A percentile compares a stretch with the other conserved stretches of the same genome.
phyloP scores from a whole-genome alignment of 2,888 invertebrate genomes.

The Agrilus cyanescens region DNA sequence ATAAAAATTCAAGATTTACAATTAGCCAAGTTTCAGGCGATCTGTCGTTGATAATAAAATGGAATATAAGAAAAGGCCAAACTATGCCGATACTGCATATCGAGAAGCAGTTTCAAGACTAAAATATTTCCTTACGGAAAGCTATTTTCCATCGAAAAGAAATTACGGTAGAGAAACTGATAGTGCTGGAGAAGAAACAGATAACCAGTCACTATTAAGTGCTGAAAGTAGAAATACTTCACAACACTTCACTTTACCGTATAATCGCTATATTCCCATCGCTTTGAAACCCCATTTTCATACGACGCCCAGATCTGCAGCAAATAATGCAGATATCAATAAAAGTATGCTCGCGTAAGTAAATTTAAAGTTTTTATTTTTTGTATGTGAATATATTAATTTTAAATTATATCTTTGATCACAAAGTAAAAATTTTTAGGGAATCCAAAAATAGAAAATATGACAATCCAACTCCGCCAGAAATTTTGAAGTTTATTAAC shows the following conservation, averaged over 20 bases:
- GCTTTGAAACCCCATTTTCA: slow-evolving; percentile 14
- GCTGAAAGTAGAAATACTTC: slow-evolving; percentile 22
- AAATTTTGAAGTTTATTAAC: slow-evolving; percentile 69
- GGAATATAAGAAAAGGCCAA: slow-evolving; percentile 48
- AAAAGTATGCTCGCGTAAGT: slow-evolving; percentile 5
- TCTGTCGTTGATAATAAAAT: slow-evolving; percentile 27
- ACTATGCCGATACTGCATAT: slow-evolving; percentile 75
- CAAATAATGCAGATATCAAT: background rate
- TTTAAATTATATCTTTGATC: too few relatives aligned
- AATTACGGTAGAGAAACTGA: slow-evolving; percentile 34
- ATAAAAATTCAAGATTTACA: too few relatives aligned
- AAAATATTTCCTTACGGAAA: slow-evolving; percentile 64
- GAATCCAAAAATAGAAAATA: background rate
- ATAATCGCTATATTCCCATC: slow-evolving; percentile 14
- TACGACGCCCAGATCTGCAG: slow-evolving; percentile 8
- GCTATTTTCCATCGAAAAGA: slow-evolving; percentile 47
- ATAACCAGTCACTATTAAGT: slow-evolving; percentile 40
- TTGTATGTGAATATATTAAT: background rate
- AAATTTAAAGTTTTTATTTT: background rate
- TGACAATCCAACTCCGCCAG: slow-evolving; percentile 42
- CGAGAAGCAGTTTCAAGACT: slow-evolving; percentile 73
- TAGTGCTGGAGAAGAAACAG: slow-evolving; percentile 48
- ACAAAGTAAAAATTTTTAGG: too few relatives aligned
- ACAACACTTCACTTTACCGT: slow-evolving; percentile 10
- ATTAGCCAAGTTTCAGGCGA: too few relatives aligned